Evolutionary conservation across 1,140 invertebrate species (phyloP), one percentile per base, ranked within the genome.

Genomic region (Eumaeus atala): DNA sequence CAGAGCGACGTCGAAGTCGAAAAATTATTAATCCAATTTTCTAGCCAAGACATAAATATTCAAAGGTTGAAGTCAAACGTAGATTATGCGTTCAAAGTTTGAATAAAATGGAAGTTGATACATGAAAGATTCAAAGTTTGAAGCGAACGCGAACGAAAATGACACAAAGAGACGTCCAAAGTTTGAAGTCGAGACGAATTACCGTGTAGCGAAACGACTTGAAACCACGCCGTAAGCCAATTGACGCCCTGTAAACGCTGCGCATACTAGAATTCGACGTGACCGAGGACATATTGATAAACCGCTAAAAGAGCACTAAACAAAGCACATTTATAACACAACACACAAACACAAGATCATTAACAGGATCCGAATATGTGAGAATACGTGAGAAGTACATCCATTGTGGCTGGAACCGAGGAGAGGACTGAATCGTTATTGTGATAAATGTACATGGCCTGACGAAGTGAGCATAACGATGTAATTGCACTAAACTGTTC

Each of bases 401-500:
- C 77, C 83, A 86, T 86, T 77, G 63, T 79, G 71, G 52, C 50
- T 64, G 67, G 62, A 65, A 71, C 69, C 77, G 73, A 73, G 76
- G 73, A 59, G 67, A 74, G 82, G 74, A 86, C 83, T 86, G 81
- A 78, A 67, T 67, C 58, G 70, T 67, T 73, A 76, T 73, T 75
- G 77, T 74, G 72, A 79, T 77, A 78, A 73, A 83, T 77, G 76
- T 78, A 72, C 66, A 62, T 68, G 71, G 62, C 65, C 70, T 70
- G 70, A 64, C 72, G 77, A 78, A 83, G 80, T 80, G 83, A 83
- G 66, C 79, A 80, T 86, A 86, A 86, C 79, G 75, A 83, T 83
- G 67, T 86, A 86, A 86, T 86, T 86, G 81, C 83, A 66, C 70
- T 74, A 76, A 87, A 84, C 66, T 77, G 77, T 83, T 84, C 78